phyloP scores from a whole-genome alignment of 53 echinoderm and acorn worm species.

The Zoroaster sp. region DNA sequence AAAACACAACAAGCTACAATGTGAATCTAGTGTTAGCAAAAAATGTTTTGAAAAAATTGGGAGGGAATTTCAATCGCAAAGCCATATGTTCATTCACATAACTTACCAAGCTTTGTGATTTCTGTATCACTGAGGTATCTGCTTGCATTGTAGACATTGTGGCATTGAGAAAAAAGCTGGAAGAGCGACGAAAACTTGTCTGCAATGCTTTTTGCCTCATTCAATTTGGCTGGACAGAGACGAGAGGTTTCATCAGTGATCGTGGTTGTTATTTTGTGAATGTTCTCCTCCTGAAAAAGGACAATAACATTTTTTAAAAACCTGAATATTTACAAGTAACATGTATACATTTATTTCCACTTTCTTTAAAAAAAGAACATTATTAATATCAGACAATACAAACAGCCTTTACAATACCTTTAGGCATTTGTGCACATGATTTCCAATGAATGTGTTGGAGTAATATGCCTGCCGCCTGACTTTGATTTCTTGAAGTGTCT shows the following conservation, averaged over 20 bases:
- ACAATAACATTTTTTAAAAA: not conserved
- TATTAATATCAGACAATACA: not conserved
- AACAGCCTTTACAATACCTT: constrained; percentile 33
- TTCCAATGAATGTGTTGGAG: constrained; percentile 59
- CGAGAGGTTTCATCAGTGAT: constrained; percentile 1
- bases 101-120: constrained; percentile 16
- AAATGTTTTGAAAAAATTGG: not conserved
- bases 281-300: not conserved
- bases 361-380: not conserved
- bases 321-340: not conserved
- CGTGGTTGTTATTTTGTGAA: not conserved
- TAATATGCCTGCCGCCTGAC: constrained; percentile 62
- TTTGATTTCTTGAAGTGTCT: constrained; percentile 37
- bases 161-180: not conserved
- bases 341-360: not conserved
- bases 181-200: not conserved
- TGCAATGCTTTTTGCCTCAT: not conserved
- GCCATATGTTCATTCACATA: not conserved
- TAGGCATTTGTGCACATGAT: constrained; percentile 75
- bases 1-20: too few relatives aligned
- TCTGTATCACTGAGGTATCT: not conserved
- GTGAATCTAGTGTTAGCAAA: too few relatives aligned
- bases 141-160: not conserved
- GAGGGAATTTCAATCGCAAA: not conserved
- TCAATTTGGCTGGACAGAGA: not conserved